Base-by-base conservation (phyloP, 2,113 vertebrate species). In the Nyctibius bracteatus region DNA sequence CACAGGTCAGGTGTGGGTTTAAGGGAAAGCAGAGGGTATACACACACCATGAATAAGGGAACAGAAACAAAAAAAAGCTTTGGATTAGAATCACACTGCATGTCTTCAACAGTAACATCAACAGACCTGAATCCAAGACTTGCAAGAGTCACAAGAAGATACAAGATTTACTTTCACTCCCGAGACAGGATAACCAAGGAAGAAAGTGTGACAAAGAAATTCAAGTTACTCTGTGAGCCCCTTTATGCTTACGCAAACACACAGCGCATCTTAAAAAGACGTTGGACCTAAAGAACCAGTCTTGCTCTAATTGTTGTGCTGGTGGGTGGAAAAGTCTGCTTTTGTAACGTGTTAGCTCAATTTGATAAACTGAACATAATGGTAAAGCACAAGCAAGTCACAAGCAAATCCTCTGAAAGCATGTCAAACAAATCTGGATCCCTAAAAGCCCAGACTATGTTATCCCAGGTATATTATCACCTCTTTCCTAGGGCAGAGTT, bases 41-140 rank as follows among this genome's bases (percentile, higher is more conserved):
- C 15, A n/a, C 3, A 35, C 0, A 0, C 25, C 21, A 30, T 2
- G 13, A 89, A 39, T 31, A 58, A 62, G 31, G 21, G 25, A 67
- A 46, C 85, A 12, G n/a, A 49, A 9, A 54, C 4, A 81, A 30
- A 52, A 68, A 81, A 79, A 78, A 25, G 2, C 2, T 73, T 52
- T 78, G 41, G 14, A 49, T 88, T 63, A 83, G 24, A 74, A 57
- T 86, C 24, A 33, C 6, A 15, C 15, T 21, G 8, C 3, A 3
- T 11, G 10, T 55, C 18, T 62, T 66, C 31, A 66, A 58, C 10
- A 67, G 6, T 22, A 91, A 25, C 5, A 3, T 13, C 73, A 91
- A 51, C 46, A 67, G 28, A 68, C 65, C 33, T 21, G 14, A 62
- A 44, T 6, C 19, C 67, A 67, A 51, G 22, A 12, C 13, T 68